Base-by-base conservation (phyloP, 2,888 invertebrate species). In the Aphodius sticticus region DNA sequence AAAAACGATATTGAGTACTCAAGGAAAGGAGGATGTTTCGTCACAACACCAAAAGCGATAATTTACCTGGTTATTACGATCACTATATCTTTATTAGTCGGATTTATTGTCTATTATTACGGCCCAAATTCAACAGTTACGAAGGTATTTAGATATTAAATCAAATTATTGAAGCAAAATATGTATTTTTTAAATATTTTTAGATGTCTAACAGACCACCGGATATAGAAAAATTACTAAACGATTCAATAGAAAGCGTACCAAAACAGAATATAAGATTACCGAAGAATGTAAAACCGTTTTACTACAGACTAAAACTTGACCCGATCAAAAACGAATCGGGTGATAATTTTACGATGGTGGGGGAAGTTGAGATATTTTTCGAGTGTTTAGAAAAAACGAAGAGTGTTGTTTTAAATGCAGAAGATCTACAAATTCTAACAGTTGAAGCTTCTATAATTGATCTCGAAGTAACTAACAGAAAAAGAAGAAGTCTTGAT, bases 11-110 rank as follows among this genome's bases (percentile, higher is more conserved):
- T 92, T 72, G 90, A 92, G 76, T 93, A 92, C 85, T 91, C 91
- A 81, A 89, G 92, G 82, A 91, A 90, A 81, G 93, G 93, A 12
- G 94, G 94, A 69, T 90, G 93, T 83, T 93, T 93, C 85, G 90
- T 94, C 26, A 89, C 91, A 6, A 91, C 92, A 70, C 91, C 91
- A 80, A 93, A 92, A 84, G 91, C 92, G n/a, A 83, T 88, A 83
- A 87, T 86, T 6, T 91, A 92, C 83, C 86, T 91, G 35, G 81
- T 87, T n/a, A 80, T 87, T 16, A 87, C 88, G 0, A 82, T 88
- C 53, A 80, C 85, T 26, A 86, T 87, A 2, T 81, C 87, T 12
- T 81, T 86, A 70, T 80, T 85, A 37, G 87, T 88, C n/a, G 85
- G 87, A 5, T 83, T 86, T 14, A 80, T 88, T 12, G 87, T 89